phyloP scores from a whole-genome alignment of 2,113 vertebrate genomes.

The Empidonax alnorum region DNA sequence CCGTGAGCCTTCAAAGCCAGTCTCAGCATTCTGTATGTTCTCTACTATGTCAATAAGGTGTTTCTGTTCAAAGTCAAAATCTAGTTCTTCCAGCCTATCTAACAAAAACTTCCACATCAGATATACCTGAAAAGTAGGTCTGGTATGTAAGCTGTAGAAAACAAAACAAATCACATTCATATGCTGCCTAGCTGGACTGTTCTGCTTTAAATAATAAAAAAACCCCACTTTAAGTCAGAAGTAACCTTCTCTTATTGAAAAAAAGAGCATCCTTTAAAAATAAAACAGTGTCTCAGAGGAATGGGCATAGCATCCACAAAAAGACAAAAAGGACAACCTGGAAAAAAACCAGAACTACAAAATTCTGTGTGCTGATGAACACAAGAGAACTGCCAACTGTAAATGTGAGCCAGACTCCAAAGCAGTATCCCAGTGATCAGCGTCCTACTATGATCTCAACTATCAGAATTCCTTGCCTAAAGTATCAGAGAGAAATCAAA shows the following conservation, averaged over 20 bases:
- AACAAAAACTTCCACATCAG: background rate
- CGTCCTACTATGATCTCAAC: background rate
- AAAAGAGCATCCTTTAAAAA: background rate
- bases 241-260: background rate
- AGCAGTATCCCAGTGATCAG: background rate
- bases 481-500: background rate
- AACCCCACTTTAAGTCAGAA: background rate
- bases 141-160: background rate
- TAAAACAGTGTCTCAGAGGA: background rate
- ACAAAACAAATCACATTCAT: background rate
- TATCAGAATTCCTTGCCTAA: background rate
- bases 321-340: rapidly evolving
- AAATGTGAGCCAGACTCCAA: background rate
- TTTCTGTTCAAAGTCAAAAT: background rate
- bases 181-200: background rate
- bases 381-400: background rate
- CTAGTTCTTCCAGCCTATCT: background rate
- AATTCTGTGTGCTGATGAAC: background rate
- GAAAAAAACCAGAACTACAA: background rate
- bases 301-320: background rate
- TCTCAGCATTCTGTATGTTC: background rate
- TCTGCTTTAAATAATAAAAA: background rate
- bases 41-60: background rate
- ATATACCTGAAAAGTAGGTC: background rate
- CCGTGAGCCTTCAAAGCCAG: background rate